Percentiles rank a stretch among this genome's conserved stretches.
These are phyloP conservation scores for Helicoverpa armigera DNA, from an alignment of 1,140 invertebrate genomes.

Conservation along the genomic window DNA sequence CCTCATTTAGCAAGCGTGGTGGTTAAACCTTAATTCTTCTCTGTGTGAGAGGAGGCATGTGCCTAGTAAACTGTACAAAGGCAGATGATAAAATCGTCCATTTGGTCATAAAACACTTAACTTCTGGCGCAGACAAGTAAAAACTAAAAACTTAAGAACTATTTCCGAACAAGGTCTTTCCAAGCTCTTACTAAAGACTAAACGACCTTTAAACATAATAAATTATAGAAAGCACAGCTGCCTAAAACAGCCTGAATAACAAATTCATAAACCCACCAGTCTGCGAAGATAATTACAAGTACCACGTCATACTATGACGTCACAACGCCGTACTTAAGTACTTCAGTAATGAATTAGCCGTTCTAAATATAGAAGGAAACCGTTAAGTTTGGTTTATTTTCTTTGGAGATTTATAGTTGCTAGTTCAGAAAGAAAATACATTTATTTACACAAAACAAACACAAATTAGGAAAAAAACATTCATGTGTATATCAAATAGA, in stretches of 20 bases:
- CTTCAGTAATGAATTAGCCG: slow-evolving; percentile 2
- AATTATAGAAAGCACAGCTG: slow-evolving; percentile 5
- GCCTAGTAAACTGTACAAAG: too few species aligned
- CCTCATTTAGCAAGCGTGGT: too few species aligned
- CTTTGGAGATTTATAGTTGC: background rate
- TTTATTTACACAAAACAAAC: too few species aligned
- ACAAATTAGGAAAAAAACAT: background rate
- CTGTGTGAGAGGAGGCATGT: too few species aligned
- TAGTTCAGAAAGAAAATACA: background rate
- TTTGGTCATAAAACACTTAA: too few species aligned
- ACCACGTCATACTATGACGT: background rate
- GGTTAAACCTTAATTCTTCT: too few species aligned
- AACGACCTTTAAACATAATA: background rate
- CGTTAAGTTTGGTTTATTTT: background rate
- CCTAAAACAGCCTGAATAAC: background rate
- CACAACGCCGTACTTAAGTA: background rate
- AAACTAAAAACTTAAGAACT: too few species aligned
- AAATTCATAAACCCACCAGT: background rate
- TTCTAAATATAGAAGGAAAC: background rate
- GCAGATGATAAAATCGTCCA: too few species aligned
- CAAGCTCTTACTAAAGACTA: too few species aligned
- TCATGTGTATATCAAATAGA: background rate
- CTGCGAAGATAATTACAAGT: background rate
- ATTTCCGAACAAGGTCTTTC: too few species aligned
- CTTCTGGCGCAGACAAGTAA: too few species aligned